A percentile compares a stretch with the other conserved stretches of the same genome.
phyloP scores from a whole-genome alignment of 2,888 invertebrate species.

The Capitulum mitella region DNA sequence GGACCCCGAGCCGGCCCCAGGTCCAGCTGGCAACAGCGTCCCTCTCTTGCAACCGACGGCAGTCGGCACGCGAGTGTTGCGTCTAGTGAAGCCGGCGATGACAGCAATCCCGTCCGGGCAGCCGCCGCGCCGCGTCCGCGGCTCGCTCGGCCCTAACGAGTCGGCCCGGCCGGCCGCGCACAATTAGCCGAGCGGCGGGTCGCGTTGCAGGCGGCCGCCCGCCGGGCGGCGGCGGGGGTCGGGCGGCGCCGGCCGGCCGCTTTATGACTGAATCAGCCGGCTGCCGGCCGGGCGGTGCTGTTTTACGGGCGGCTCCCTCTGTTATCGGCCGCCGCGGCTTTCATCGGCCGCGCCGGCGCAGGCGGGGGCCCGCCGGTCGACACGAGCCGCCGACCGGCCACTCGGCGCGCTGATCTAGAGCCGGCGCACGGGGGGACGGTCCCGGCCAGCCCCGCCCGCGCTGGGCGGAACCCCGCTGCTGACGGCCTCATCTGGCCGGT shows the following conservation, averaged over 20 bases:
- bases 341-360: background rate
- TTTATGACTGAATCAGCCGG: conserved; percentile 13
- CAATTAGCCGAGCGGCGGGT: background rate
- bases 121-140: too few species aligned
- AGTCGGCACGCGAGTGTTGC: too few species aligned
- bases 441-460: background rate
- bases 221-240: background rate
- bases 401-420: background rate
- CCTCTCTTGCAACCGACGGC: too few species aligned
- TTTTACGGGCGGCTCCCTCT: background rate
- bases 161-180: background rate
- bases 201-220: background rate
- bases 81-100: too few species aligned
- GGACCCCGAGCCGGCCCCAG: too few species aligned
- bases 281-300: background rate
- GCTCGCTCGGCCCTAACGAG: background rate
- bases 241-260: background rate
- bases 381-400: background rate
- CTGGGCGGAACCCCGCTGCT: too few species aligned
- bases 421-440: background rate
- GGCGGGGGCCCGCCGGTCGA: background rate
- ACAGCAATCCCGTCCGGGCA: too few species aligned
- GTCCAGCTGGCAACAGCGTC: too few species aligned
- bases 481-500: too few species aligned
- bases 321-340: background rate